Evolutionary conservation across 2,888 invertebrate genomes (phyloP), one percentile per base, ranked within the genome.

Genomic region (Junonia oenone): DNA sequence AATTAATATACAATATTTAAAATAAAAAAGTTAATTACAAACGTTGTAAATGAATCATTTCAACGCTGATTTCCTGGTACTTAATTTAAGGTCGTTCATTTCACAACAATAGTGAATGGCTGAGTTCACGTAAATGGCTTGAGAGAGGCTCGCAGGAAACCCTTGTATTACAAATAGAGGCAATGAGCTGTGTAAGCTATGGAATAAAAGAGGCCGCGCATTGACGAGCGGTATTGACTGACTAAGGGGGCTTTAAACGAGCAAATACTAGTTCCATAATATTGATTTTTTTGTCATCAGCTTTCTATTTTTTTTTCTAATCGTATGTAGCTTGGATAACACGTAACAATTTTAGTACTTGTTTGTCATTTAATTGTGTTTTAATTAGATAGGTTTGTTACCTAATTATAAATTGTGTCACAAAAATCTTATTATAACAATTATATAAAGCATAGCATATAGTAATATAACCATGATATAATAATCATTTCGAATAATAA

Each of bases 161-260:
- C 68, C 66, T 68, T 71, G 73, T 73, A 71, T 69, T 68, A 73
- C 73, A 74, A 75, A 75, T 70, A 63, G 72, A 61, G 51, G 51
- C 69, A 72, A 72, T 68, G 66, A 63, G 58, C 63, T 65, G 65
- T 63, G 60, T 65, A 67, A 55, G 58, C 54, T 45, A 45, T 35
- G 37, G 56, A 68, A 63, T 62, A 64, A 68, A 63, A 56, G 64
- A 62, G 43, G 43, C 43, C 8, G 14, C 9, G 52, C 40, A 48
- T 54, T 43, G 40, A 43, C 43, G 26, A 48, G 47, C 6, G 38
- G 47, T 33, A 46, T 45, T 38, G 52, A 52, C 38, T 29, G 17
- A 38, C 46, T 37, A 47, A 47, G 31, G 17, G 47, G 47, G 14
- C 40, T 54, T 54, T 40, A 33, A 40, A 48, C 29, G 35, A 11